Conservation (phyloP, 2,113 vertebrate genomes). For the Gallinago undulata region DNA sequence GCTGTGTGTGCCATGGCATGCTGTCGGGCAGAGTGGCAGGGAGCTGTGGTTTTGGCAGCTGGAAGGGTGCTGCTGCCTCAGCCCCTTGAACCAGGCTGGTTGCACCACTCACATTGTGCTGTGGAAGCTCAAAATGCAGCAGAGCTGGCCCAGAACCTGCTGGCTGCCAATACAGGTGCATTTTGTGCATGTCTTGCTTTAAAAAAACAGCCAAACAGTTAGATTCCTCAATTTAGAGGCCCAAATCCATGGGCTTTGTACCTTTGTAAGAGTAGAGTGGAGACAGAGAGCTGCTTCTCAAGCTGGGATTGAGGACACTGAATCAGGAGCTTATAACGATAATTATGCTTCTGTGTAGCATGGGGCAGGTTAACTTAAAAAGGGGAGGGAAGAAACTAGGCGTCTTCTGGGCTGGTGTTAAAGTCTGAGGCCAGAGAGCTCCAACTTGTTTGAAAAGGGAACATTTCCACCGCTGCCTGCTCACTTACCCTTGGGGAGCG, state of each 20-base stretch:
- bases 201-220: not conserved
- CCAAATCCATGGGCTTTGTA: not conserved
- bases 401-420: not conserved
- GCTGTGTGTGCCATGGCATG: too few relatives aligned
- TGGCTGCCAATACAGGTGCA: not conserved
- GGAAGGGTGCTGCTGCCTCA: not conserved
- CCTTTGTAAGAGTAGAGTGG: not conserved
- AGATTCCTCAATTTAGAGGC: rapidly evolving
- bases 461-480: rapidly evolving
- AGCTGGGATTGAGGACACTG: not conserved
- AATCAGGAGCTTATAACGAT: not conserved
- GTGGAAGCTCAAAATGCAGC: not conserved
- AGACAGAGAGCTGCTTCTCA: not conserved
- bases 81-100: not conserved
- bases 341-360: not conserved
- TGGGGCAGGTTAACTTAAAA: not conserved
- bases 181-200: not conserved
- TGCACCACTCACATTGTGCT: rapidly evolving
- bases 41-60: not conserved
- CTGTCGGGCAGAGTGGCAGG: not conserved
- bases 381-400: not conserved
- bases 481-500: rapidly evolving
- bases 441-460: not conserved
- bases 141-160: not conserved
- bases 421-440: not conserved